Conservation (phyloP, 2,113 vertebrate genomes). For the Sorex araneus region DNA sequence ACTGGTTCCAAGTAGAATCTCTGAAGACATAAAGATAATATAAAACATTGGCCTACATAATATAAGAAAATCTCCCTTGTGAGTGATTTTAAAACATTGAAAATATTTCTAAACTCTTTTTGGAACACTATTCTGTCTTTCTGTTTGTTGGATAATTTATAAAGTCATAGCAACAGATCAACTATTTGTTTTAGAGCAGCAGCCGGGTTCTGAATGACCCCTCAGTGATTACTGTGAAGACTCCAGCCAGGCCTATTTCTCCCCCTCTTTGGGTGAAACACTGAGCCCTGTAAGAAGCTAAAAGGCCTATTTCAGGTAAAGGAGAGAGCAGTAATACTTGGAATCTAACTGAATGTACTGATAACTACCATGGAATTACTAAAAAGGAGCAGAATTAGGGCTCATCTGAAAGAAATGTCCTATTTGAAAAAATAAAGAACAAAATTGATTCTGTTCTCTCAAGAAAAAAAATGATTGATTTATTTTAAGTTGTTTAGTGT, state of each 20-base stretch:
- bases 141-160: slow-evolving; percentile 52
- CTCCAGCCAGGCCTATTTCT: not conserved
- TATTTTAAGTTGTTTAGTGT: slow-evolving; percentile 31
- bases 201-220: not conserved
- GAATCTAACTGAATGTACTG: not conserved
- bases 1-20: slow-evolving; percentile 45
- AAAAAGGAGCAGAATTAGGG: not conserved
- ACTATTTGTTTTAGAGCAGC: slow-evolving; percentile 30
- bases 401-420: slow-evolving; percentile 22
- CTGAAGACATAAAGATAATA: slow-evolving; percentile 38
- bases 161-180: slow-evolving; percentile 66
- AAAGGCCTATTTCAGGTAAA: not conserved
- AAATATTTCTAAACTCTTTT: slow-evolving; percentile 50
- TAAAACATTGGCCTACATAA: slow-evolving; percentile 14
- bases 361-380: not conserved
- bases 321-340: not conserved
- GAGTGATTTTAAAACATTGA: not conserved
- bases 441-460: not conserved
- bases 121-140: slow-evolving; percentile 31
- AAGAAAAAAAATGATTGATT: not conserved
- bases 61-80: slow-evolving; percentile 50
- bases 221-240: slow-evolving; percentile 24
- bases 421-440: not conserved
- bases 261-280: not conserved
- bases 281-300: too few species aligned